These are phyloP conservation scores for Chionis minor DNA, from an alignment of 2,113 vertebrate genomes.

Conservation along the genomic window DNA sequence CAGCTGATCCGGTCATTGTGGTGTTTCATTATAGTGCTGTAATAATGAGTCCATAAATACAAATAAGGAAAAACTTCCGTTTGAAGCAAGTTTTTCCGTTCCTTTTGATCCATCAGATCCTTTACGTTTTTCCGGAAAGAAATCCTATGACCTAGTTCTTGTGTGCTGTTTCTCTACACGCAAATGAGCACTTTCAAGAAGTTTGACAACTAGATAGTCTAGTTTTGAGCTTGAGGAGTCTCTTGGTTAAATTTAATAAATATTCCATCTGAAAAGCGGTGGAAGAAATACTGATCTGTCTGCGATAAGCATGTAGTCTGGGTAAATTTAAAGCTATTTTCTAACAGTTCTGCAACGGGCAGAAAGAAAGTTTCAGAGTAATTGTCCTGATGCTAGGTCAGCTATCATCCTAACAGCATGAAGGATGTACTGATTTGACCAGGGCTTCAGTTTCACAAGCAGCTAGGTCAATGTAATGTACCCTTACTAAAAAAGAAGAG, in stretches of 20 bases:
- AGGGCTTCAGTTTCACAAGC: not conserved
- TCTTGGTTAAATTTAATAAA: not conserved
- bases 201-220: not conserved
- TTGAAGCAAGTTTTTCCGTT: conserved; percentile 34
- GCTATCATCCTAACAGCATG: not conserved
- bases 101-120: not conserved
- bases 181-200: not conserved
- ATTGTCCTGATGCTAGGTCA: not conserved
- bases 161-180: not conserved
- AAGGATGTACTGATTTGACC: not conserved
- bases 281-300: not conserved
- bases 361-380: not conserved
- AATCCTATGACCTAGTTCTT: conserved; percentile 9
- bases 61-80: conserved; percentile 1
- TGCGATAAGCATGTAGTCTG: not conserved
- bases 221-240: not conserved
- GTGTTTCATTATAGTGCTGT: not conserved
- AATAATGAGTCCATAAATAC: not conserved
- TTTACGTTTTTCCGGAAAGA: not conserved
- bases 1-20: not conserved
- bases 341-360: not conserved
- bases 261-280: not conserved
- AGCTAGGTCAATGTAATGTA: not conserved
- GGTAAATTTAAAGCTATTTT: not conserved
- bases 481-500: not conserved